Evolutionary conservation across 1,140 invertebrate genomes (phyloP), one percentile per base, ranked within the genome.

Genomic region (Muscidifurax raptorellus): DNA sequence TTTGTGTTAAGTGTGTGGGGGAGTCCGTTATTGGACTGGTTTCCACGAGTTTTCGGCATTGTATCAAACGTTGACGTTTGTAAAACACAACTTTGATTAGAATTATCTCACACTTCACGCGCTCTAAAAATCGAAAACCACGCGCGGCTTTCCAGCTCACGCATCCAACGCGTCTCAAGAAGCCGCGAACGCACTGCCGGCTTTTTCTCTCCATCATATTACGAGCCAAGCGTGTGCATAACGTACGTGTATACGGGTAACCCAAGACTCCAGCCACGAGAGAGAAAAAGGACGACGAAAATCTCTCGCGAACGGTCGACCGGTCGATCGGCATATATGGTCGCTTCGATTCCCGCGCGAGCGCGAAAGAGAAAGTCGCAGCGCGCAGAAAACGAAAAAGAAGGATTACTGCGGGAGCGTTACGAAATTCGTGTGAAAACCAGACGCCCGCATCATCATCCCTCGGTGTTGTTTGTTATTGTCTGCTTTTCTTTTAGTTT

Each of bases 381-480:
- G n/a, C 80, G 44, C 80, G 66, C 79, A 80, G 79, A 80, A 80
- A 79, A 79, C 2, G 28, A 30, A 47, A 27, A n/a, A 28, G 4
- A 40, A 47, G n/a, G 28, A 80, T 75, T 44, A 18, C 78, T 47
- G 36, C 64, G 12, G 6, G 22, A 40, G 18, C 71, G 27, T 82
- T 82, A 40, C 47, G 28, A 64, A 82, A 82, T 82, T 59, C 25
- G 66, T 75, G 40, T 69, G 40, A 67, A 66, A n/a, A 66, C 52
- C 64, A 80, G n/a, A 28, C 80, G 44, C 67, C 80, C 80, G 80
- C 69, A 81, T 81, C 69, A 81, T 81, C 36, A 10, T 66, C 47
- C 64, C 64, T 67, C 59, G 25, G 0, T 15, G 40, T 52, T 18
- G 47, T n/a, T 59, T 59, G 2, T 22, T n/a, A 18, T 40, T 40